Evolutionary conservation across 2,113 vertebrate genomes (phyloP).

Genomic region (Pseudolaguvia tuberculata): DNA sequence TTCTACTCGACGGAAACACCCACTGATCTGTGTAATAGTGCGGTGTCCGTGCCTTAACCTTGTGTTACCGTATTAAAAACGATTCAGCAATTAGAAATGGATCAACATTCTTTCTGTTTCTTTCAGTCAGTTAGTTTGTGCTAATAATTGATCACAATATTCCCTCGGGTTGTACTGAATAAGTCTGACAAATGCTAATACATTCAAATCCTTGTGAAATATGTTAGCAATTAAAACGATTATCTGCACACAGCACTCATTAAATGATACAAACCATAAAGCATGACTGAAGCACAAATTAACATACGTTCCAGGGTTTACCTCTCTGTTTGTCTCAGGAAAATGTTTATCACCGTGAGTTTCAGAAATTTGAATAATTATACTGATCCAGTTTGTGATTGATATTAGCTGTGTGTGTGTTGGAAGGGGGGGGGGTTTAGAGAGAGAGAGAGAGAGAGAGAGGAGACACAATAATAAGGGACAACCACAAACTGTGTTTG

Average conservation of each 20-base stretch:
- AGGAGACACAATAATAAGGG: no score
- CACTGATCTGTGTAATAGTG: not conserved
- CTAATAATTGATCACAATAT: conserved; percentile 43
- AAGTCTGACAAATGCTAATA: conserved; percentile 56
- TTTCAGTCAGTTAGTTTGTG: not conserved
- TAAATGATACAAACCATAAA: conserved; percentile 52
- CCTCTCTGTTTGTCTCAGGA: conserved; percentile 34
- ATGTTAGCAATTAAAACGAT: conserved; percentile 56
- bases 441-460: no score
- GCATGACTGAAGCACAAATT: conserved; percentile 44
- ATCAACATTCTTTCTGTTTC: not conserved
- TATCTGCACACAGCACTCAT: conserved; percentile 52
- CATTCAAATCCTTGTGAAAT: conserved; percentile 56
- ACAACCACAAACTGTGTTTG: not conserved
- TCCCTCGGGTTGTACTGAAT: conserved; percentile 57
- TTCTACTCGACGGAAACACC: not conserved
- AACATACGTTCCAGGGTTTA: conserved; percentile 31
- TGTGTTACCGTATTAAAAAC: not conserved
- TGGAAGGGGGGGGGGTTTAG: not conserved
- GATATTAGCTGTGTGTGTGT: not conserved
- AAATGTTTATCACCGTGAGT: conserved; percentile 30
- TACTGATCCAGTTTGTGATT: not conserved
- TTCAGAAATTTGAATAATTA: conserved; percentile 37
- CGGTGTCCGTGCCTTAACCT: not conserved
- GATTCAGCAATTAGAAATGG: not conserved